Conservation (phyloP, 1,140 invertebrate genomes). For the Calliphora vicina region DNA sequence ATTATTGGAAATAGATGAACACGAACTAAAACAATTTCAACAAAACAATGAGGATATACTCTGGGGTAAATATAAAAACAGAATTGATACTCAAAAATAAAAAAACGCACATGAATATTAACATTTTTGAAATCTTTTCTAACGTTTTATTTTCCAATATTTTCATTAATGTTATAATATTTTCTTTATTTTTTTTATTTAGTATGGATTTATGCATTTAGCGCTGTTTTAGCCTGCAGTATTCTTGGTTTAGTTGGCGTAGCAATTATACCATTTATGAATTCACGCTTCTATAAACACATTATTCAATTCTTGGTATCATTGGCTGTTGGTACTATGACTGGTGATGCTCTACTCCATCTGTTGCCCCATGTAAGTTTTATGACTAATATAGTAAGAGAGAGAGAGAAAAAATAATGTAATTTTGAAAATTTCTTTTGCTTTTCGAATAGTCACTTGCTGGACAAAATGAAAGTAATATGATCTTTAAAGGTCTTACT, state of each 20-base stretch:
- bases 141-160: too few relatives aligned
- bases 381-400: neutral
- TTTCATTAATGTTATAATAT: neutral
- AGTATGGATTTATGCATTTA: constrained; percentile 84
- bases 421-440: neutral
- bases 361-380: constrained; percentile 86
- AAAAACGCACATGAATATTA: too few relatives aligned
- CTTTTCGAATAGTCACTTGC: constrained; percentile 48
- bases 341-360: constrained; percentile 92
- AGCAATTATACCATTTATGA: constrained; percentile 88
- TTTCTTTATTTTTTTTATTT: constrained; percentile 50
- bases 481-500: constrained; percentile 84
- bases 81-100: too few relatives aligned
- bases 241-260: constrained; percentile 84
- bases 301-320: constrained; percentile 91
- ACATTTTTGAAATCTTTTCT: too few relatives aligned
- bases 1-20: constrained; percentile 45
- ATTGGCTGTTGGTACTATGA: constrained; percentile 88
- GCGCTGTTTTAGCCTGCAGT: constrained; percentile 84
- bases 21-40: constrained; percentile 34
- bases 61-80: constrained; percentile 49
- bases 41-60: constrained; percentile 51
- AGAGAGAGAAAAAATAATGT: too few relatives aligned
- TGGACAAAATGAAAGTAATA: constrained; percentile 62
- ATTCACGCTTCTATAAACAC: constrained; percentile 88